Base-by-base conservation (phyloP, 2,888 invertebrate species). In the Euphydryas editha region DNA sequence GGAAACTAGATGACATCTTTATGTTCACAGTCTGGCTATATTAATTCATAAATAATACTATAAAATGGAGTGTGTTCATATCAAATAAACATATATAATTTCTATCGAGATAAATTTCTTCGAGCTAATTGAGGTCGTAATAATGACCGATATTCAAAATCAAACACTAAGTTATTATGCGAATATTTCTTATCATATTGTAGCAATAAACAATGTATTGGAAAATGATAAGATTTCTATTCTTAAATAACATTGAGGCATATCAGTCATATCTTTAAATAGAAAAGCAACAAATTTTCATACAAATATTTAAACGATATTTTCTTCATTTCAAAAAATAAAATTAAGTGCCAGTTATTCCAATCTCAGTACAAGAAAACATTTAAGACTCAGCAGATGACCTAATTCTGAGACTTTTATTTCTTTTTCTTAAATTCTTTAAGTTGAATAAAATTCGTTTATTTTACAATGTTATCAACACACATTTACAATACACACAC, bases 121-220 rank as follows among this genome's bases (percentile, higher is more conserved):
- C 13, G 18, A 47, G 11, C 8, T 47, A 20, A 47, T 20, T 47
- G 5, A 20, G 47, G 20, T 47, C 47, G 47, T 47, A 21, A 47
- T 20, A 20, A 13, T 47, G 47, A 47, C 47, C 20, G 13, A 47
- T 47, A 47, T 47, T 47, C 11, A 20, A 20, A 47, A 47, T 21
- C 47, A 20, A 51, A 51, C 24, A 24, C 17, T 46, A 51, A 8
- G 24, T 51, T 51, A 51, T 24, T 51, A 24, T 15, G n/a, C 24
- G 51, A 51, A 51, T 24, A n/a, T 24, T 30, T 24, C 24, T 51
- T 51, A 51, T 51, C 51, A 15, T 51, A 24, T 51, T 24, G 24
- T 51, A 51, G 1, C 15, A 8, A 51, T 24, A 24, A 24, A 51
- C n/a, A 51, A n/a, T 30, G n/a, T 47, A 47, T 47, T 11, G 13